These are phyloP conservation scores for Drosophila differens DNA, from an alignment of 2,888 invertebrate species.

Conservation along the genomic window DNA sequence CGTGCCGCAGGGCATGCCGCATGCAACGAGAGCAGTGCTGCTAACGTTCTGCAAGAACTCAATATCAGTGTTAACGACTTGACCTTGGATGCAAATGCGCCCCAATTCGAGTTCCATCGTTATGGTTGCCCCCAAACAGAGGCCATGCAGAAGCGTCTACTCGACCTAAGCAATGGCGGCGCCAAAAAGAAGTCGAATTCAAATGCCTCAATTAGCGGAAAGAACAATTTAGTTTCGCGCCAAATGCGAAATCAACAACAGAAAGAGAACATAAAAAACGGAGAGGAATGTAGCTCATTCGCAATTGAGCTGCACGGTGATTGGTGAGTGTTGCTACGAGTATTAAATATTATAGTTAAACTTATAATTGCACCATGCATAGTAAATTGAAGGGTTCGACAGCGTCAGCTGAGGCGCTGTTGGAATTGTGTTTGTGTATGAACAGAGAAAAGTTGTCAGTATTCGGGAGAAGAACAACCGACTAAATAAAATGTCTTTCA, in stretches of 20 bases:
- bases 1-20: not conserved
- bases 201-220: too few relatives aligned
- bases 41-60: slow-evolving; percentile 36
- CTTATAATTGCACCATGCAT: not conserved
- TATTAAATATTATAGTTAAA: not conserved
- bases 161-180: not conserved
- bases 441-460: not conserved
- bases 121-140: slow-evolving; percentile 31
- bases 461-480: not conserved
- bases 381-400: not conserved
- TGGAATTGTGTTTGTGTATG: not conserved
- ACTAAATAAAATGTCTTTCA: not conserved
- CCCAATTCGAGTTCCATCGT: slow-evolving; percentile 61
- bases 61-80: slow-evolving; percentile 26
- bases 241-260: slow-evolving; percentile 38
- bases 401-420: not conserved
- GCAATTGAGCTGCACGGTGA: slow-evolving; percentile 31
- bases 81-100: slow-evolving; percentile 24
- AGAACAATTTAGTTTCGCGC: slow-evolving; percentile 13
- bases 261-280: slow-evolving; percentile 46
- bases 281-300: not conserved
- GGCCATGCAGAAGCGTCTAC: not conserved
- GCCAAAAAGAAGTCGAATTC: not conserved
- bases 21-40: not conserved
- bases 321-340: slow-evolving; percentile 55